Evolutionary conservation across 2,113 vertebrate species (phyloP).

Genomic region (Galbula dea): DNA sequence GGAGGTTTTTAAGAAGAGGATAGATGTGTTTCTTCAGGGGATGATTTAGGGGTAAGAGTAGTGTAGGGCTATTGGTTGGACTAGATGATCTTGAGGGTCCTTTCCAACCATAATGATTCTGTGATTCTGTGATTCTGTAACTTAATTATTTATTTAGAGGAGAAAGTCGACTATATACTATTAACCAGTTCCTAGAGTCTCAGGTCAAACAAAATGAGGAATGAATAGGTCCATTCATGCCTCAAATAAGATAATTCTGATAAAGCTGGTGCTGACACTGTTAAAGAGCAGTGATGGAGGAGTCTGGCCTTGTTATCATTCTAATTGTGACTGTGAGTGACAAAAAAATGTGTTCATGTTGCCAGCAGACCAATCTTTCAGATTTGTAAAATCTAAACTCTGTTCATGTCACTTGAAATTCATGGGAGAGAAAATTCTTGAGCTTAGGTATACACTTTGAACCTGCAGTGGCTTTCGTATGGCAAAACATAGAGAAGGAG

Average conservation of each 20-base stretch:
- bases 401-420: neutral
- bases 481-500: neutral
- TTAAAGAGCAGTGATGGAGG: constrained; percentile 69
- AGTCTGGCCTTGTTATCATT: constrained; percentile 68
- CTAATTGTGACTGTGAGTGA: constrained; percentile 67
- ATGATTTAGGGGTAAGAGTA: too few species aligned
- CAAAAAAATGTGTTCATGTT: constrained; percentile 45
- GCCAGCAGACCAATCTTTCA: constrained; percentile 14
- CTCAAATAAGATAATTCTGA: constrained; percentile 68
- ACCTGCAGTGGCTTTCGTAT: neutral
- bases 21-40: too few species aligned
- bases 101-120: too few species aligned
- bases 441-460: neutral
- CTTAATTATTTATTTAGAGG: constrained; percentile 29
- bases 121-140: neutral
- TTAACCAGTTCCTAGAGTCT: constrained; percentile 9
- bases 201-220: constrained; percentile 54
- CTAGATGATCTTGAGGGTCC: too few species aligned
- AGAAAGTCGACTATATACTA: constrained; percentile 33
- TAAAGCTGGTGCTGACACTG: constrained; percentile 67
- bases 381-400: constrained; percentile 8
- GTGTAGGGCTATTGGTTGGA: too few species aligned
- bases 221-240: constrained; percentile 70
- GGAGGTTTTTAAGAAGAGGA: too few species aligned
- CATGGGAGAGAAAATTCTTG: neutral